A percentile compares a stretch with the other conserved stretches of the same genome.
phyloP scores from a whole-genome alignment of 2,113 vertebrate genomes.

The Pseudorectes ferrugineus region DNA sequence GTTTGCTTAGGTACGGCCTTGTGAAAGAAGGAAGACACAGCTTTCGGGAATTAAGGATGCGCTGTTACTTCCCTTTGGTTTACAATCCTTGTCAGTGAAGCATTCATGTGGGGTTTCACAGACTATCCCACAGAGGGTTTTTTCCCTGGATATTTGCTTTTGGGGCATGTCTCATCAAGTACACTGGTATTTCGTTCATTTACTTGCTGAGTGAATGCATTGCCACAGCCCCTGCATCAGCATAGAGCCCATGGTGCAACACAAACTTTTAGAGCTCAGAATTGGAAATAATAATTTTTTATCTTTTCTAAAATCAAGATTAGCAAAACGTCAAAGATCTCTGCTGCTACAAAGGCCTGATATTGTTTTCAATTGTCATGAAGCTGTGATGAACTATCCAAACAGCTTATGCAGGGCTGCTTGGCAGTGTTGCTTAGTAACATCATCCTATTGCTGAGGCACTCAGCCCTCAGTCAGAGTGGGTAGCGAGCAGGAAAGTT shows the following conservation, averaged over 20 bases:
- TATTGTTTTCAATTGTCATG: neutral
- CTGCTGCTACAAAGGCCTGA: neutral
- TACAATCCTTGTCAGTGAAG: neutral
- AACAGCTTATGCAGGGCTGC: neutral
- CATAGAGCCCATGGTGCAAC: neutral
- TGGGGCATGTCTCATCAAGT: neutral
- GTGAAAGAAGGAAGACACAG: neutral
- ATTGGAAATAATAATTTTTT: neutral
- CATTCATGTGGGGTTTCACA: neutral
- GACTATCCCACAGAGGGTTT: rapidly evolving
- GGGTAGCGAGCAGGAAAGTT: neutral
- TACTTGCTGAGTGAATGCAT: neutral
- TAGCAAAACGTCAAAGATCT: neutral
- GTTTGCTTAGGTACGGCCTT: rapidly evolving
- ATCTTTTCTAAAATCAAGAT: neutral
- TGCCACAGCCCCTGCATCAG: neutral
- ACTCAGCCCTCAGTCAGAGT: neutral
- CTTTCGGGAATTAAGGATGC: rapidly evolving
- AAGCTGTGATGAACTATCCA: neutral
- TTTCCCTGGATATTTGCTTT: neutral
- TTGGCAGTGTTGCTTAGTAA: neutral
- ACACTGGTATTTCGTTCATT: neutral
- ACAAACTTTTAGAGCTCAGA: neutral
- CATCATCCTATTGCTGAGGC: neutral
- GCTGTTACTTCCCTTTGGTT: neutral